Evolutionary conservation across 2,797 vertebrate genomes (phyloP).

Genomic region (Cyclura pinguis): DNA sequence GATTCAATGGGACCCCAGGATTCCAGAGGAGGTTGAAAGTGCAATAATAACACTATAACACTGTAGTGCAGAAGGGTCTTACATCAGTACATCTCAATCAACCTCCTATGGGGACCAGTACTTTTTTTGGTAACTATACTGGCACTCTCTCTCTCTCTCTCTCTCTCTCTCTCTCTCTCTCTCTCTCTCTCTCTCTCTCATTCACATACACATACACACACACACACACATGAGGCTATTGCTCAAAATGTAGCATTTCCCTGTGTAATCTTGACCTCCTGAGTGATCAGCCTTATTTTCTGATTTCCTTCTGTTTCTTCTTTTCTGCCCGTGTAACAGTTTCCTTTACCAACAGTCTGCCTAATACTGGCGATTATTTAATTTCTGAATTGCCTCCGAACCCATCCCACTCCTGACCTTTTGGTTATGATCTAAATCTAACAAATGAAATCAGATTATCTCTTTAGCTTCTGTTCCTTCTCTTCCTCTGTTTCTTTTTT

Average conservation of each 20-base stretch:
- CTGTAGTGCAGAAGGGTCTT: no score
- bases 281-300: background rate
- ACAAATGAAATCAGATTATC: slow-evolving; percentile 25
- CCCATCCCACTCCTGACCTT: slow-evolving; percentile 26
- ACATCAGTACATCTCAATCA: no score
- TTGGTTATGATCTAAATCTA: slow-evolving; percentile 38
- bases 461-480: slow-evolving; percentile 56
- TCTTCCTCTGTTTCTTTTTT: background rate
- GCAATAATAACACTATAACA: no score
- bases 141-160: no score
- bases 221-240: background rate
- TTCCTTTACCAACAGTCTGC: background rate
- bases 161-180: no score
- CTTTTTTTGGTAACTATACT: no score
- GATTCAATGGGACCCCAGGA: no score
- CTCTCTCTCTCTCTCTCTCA: no score
- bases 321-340: background rate
- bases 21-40: no score
- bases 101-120: no score
- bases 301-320: background rate
- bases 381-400: background rate
- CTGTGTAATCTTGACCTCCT: no score
- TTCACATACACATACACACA: no score
- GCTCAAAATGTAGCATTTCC: background rate
- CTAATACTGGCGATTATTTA: background rate